phyloP scores from a whole-genome alignment of 2,113 vertebrate species.

The Pyxicephalus adspersus region DNA sequence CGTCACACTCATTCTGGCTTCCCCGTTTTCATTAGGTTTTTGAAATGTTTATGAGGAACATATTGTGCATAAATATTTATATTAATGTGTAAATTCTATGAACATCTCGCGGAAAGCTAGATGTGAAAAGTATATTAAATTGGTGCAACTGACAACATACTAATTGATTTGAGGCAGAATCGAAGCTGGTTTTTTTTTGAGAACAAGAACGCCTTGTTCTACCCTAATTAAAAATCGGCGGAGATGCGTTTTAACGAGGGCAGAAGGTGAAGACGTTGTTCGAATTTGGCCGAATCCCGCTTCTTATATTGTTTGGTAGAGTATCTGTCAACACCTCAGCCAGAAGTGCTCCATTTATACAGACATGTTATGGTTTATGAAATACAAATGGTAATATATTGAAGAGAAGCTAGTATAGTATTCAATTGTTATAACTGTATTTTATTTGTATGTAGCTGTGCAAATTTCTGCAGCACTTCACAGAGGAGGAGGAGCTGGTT shows the following conservation, averaged over 20 bases:
- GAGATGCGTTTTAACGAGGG: background rate
- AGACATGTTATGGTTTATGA: no score
- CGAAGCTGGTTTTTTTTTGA: background rate
- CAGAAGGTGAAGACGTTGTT: background rate
- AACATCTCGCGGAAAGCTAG: conserved; percentile 12
- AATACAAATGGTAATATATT: no score
- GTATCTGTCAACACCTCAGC: background rate
- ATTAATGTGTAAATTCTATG: conserved; percentile 42
- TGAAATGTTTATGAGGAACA: conserved; percentile 41
- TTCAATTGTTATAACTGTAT: no score
- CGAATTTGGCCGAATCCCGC: background rate
- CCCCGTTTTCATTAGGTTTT: background rate
- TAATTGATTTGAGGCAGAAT: conserved; percentile 42
- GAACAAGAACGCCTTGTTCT: background rate
- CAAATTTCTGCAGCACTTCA: no score
- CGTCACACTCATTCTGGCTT: no score
- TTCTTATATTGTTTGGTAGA: background rate
- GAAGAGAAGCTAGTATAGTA: no score
- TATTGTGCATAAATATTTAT: conserved; percentile 56
- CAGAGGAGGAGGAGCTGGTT: no score
- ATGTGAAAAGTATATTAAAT: conserved; percentile 49
- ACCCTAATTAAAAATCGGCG: background rate
- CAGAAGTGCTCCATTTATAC: background rate
- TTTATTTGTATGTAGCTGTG: no score
- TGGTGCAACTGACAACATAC: conserved; percentile 49